A percentile compares a stretch with the other conserved stretches of the same genome.
Conservation (phyloP, 2,888 invertebrate species). For the Electrophaes corylata region DNA sequence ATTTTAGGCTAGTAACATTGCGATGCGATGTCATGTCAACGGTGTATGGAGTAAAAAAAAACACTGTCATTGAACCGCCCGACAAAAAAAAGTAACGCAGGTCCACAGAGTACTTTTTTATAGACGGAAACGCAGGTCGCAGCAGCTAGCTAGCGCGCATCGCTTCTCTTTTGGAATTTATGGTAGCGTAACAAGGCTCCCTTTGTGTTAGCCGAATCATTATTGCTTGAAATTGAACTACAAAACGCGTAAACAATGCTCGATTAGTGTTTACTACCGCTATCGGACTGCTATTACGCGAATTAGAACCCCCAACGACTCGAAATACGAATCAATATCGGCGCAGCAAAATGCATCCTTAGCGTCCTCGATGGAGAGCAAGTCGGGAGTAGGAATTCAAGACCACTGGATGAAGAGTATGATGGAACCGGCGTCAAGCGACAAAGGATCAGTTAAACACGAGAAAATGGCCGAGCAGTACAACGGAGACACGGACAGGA, state of each 20-base stretch:
- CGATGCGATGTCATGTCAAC: constrained; percentile 51
- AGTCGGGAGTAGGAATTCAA: constrained; percentile 71
- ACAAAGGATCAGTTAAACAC: constrained; percentile 75
- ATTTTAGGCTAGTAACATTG: constrained; percentile 56
- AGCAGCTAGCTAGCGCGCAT: constrained; percentile 75
- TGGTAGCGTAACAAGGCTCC: constrained; percentile 83
- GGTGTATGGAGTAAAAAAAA: constrained; percentile 55
- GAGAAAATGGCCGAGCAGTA: constrained; percentile 77
- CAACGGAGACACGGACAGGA: constrained; percentile 67
- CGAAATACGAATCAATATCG: constrained; percentile 73
- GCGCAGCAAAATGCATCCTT: constrained; percentile 57
- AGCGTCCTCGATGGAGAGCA: constrained; percentile 72
- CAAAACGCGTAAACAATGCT: constrained; percentile 75
- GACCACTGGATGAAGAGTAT: constrained; percentile 81
- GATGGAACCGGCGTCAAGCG: constrained; percentile 77
- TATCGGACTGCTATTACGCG: constrained; percentile 42
- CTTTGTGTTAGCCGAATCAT: constrained; percentile 73
- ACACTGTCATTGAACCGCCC: constrained; percentile 73
- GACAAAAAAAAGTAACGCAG: constrained; percentile 61
- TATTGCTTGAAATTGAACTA: constrained; percentile 67
- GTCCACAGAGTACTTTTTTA: no score
- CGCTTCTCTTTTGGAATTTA: constrained; percentile 85
- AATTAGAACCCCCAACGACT: constrained; percentile 49
- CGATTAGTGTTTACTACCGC: constrained; percentile 52
- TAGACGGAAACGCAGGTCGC: no score